Percentiles rank a stretch among this genome's conserved stretches.
These are phyloP conservation scores for Alloscopus bannaensis DNA, from an alignment of 2,888 invertebrate genomes.

Conservation along the genomic window DNA sequence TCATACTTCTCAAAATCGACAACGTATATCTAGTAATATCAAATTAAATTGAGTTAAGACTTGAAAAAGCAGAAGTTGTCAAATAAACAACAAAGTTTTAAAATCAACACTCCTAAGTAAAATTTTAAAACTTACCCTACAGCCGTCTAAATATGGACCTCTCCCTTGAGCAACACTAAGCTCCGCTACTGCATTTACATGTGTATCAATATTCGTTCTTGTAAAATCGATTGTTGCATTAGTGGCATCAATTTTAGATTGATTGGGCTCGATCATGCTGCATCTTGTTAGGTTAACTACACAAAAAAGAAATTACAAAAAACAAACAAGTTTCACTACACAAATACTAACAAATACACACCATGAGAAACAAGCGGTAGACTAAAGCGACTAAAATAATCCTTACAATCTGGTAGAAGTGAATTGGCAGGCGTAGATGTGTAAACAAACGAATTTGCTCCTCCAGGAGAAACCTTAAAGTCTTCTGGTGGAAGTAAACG, in stretches of 20 bases:
- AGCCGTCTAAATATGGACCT: constrained; percentile 91
- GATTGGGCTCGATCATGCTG: constrained; percentile 21
- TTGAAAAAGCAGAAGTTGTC: too few species aligned
- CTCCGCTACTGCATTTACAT: constrained; percentile 18
- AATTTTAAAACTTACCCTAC: constrained; percentile 81
- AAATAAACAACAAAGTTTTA: too few species aligned
- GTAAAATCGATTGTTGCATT: constrained; percentile 21
- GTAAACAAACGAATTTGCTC: not conserved
- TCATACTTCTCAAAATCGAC: constrained; percentile 82
- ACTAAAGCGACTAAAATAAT: not conserved
- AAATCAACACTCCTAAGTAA: too few species aligned
- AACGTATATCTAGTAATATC: constrained; percentile 80
- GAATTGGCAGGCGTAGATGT: constrained; percentile 62
- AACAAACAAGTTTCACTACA: not conserved
- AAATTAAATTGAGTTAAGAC: not conserved
- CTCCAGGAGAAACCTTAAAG: constrained; percentile 78
- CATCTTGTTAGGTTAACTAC: constrained; percentile 31
- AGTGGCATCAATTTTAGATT: constrained; percentile 8
- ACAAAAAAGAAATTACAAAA: too few species aligned
- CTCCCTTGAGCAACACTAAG: constrained; percentile 75
- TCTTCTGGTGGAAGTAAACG: constrained; percentile 81
- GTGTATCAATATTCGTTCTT: not conserved
- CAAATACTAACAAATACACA: not conserved
- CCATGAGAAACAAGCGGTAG: too few species aligned
- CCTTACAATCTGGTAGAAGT: constrained; percentile 31